Evolutionary conservation across 2,888 invertebrate species (phyloP), one percentile per base, ranked within the genome.

Genomic region (Amphipoea oculea): DNA sequence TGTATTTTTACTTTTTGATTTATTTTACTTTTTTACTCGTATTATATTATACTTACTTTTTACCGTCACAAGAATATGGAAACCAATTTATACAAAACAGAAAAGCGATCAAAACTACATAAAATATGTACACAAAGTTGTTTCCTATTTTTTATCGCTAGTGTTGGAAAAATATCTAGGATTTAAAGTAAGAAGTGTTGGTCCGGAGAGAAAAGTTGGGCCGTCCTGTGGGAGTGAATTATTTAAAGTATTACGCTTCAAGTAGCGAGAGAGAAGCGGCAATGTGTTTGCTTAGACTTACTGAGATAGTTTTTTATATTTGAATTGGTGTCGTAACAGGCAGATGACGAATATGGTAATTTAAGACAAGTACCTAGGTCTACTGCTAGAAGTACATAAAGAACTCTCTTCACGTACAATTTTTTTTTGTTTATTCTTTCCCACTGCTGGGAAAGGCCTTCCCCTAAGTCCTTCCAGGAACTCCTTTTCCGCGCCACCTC

Each of bases 201-300:
- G 79, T 70, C n/a, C 11, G 62, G 12, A 14, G n/a, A n/a, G 63
- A 3, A 76, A 79, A 79, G 65, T 79, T 73, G 29, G 66, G 14
- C 5, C 6, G 20, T 68, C 63, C 51, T 42, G 62, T 63, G 68
- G 85, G 51, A 85, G 71, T 60, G 57, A 83, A 83, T 83, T 81
- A 85, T 74, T 72, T 72, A 81, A 74, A 74, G 66, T 85, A 71
- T 48, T 29, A 36, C 20, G 67, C 45, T 74, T 67, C 40, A 63
- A 79, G 79, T 57, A 14, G 48, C 36, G 66, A 48, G 73, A 48
- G 73, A 20, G 9, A 36, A 74, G n/a, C n/a, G 36, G 29, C 17
- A 17, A 7, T 0, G 42, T 70, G n/a, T 80, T 60, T 70, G n/a
- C 23, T 54, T 62, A 45, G 51, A 84, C 7, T 60, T 63, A 11